Evolutionary conservation across 1,140 invertebrate genomes (phyloP).

Genomic region (Tetragnatha versicolor): DNA sequence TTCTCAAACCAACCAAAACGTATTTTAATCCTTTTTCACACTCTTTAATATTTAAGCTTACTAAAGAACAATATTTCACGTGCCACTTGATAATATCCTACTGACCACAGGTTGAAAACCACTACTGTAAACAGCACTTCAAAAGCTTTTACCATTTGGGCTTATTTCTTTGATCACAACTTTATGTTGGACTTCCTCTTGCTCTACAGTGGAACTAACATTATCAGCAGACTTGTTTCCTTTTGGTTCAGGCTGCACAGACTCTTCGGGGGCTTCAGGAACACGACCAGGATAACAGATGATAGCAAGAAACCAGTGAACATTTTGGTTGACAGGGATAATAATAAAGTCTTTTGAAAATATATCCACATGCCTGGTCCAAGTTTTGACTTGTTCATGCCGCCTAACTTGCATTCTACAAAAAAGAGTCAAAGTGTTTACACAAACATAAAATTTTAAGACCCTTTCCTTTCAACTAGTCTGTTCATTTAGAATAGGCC

Average conservation of each 20-base stretch:
- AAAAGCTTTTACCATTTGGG: background rate
- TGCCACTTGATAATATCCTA: too few species aligned
- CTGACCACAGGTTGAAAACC: background rate
- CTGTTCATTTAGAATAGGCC: too few species aligned
- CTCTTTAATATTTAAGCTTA: too few species aligned
- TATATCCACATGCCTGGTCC: conserved; percentile 95
- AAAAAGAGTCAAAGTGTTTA: too few species aligned
- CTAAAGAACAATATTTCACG: too few species aligned
- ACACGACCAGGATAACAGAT: conserved; percentile 90
- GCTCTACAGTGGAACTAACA: conserved; percentile 33
- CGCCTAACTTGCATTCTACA: conserved; percentile 68
- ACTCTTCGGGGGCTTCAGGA: conserved; percentile 61
- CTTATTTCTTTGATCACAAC: conserved; percentile 26
- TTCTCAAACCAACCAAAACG: too few species aligned
- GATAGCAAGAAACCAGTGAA: conserved; percentile 97
- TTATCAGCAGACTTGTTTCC: conserved; percentile 57
- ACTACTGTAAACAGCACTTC: background rate
- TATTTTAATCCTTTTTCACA: too few species aligned
- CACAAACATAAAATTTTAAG: too few species aligned
- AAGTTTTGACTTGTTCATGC: conserved; percentile 88
- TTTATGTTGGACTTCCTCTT: conserved; percentile 13
- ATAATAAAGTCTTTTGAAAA: conserved; percentile 97
- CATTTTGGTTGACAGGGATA: conserved; percentile 95
- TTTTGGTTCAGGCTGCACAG: background rate
- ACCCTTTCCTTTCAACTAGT: too few species aligned